Base-by-base conservation (phyloP, 1,140 invertebrate genomes). In the Drosophila malerkotliana region DNA sequence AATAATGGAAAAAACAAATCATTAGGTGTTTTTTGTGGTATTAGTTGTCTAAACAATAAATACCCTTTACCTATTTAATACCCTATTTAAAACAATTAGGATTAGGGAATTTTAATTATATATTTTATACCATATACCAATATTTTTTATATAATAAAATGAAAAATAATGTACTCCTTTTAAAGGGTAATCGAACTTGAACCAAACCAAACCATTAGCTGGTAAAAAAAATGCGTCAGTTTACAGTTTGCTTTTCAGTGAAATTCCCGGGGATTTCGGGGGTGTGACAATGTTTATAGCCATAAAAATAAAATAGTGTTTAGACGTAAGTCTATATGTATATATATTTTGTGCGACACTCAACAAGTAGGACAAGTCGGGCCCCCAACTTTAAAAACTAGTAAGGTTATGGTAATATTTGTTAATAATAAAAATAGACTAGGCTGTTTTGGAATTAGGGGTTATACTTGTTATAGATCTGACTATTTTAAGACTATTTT, bases 141-240 rank as follows among this genome's bases (percentile, higher is more conserved):
- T 56, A 9, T 44, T 26, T 28, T 28, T 41, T 26, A 4, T 55
- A 4, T 12, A 21, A 21, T 28, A 28, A 6, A 6, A 28, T 6
- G 6, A 28, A 28, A 28, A 28, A 28, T 6, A 6, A 24, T 10
- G 26, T 14, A 21, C n/a, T 18, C 3, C 0, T 18, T 1, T 14
- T 1, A 37, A 1, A 12, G 39, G 49, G 63, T 69, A 68, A 14
- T 21, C 8, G 6, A 28, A 68, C 39, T 56, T 44, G 4, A 48
- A 51, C 62, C 63, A 68, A 68, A 67, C 1, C 64, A 68, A 68
- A 47, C 49, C 64, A 62, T 67, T 68, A 47, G 61, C 49, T 53
- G 39, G 63, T 28, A 12, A 12, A 12, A 34, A 34, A 41, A 68
- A 69, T 69, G 66, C 66, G 63, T 69, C 63, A 69, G 63, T 56